Evolutionary conservation across 1,140 invertebrate species (phyloP).

Genomic region (Trichonephila inaurata): DNA sequence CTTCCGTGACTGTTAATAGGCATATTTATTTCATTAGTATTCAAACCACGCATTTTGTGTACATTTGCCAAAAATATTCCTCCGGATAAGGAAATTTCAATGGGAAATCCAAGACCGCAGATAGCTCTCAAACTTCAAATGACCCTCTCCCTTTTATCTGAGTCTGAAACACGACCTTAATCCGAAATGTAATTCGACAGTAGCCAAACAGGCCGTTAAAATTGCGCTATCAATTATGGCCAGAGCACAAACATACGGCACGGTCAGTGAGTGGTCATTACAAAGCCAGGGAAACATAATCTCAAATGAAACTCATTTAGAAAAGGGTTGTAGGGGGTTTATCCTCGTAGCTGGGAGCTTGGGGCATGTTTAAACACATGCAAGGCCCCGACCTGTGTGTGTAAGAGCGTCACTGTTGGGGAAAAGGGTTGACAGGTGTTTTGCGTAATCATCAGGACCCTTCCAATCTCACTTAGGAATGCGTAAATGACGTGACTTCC

Average conservation of each 20-base stretch:
- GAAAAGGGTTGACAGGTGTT: slow-evolving; percentile 37
- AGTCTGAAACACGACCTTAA: slow-evolving; percentile 20
- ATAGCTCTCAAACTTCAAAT: background rate
- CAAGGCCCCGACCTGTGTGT: slow-evolving; percentile 28
- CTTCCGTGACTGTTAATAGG: no score
- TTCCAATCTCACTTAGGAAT: background rate
- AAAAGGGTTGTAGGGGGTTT: slow-evolving; percentile 55
- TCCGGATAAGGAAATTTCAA: background rate
- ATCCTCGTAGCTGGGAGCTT: background rate
- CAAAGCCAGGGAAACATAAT: slow-evolving; percentile 62
- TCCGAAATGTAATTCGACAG: slow-evolving; percentile 55
- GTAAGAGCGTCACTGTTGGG: background rate
- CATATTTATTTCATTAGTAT: no score
- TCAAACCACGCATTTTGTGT: no score
- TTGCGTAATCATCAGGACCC: slow-evolving; percentile 3
- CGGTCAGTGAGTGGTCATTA: slow-evolving; percentile 64
- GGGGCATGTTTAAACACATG: slow-evolving; percentile 12
- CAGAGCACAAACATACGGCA: slow-evolving; percentile 50
- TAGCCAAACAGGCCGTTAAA: slow-evolving; percentile 53
- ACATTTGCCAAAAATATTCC: no score
- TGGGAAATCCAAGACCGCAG: background rate
- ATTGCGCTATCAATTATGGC: slow-evolving; percentile 73
- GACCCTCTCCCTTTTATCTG: slow-evolving; percentile 45
- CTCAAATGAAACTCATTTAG: slow-evolving; percentile 70
- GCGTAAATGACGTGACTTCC: background rate